Evolutionary conservation across 2,113 vertebrate genomes (phyloP), one percentile per base, ranked within the genome.

Genomic region (Donacobius atricapilla): DNA sequence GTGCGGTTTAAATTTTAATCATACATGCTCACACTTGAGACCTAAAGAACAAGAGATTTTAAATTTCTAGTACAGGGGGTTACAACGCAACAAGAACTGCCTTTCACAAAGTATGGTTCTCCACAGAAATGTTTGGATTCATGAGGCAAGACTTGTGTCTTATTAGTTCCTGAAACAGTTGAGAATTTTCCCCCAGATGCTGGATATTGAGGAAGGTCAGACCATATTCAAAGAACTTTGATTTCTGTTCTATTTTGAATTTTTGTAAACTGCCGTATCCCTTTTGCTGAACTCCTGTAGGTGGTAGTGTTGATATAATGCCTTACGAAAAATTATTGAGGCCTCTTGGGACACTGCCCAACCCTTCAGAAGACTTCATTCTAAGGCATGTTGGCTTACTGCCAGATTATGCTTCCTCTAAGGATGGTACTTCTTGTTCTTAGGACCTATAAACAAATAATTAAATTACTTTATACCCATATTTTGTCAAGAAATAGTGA

Each of bases 271-370:
- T 33, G 19, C 11, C 73, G 9, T 51, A 91, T 88, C 39, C 40
- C 54, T 91, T 89, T 91, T 77, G 13, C 33, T 85, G 73, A 83
- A 86, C 40, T 94, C 93, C 85, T 96, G 90, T 93, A 95, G 95
- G 71, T 95, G 93, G 87, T 90, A 50, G 57, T 85, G 68, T 87
- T 91, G 82, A 39, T 80, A 87, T 65, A 83, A 87, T 5, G 76
- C 10, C 3, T 70, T 61, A 89, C 3, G 7, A 2, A 3, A 65
- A 88, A 70, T 30, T 72, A 66, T 18, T 66, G 33, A 70, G 35
- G 47, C 10, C 22, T 86, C 71, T 7, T 65, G 75, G 63, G 93
- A 77, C 42, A 22, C 28, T 70, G 85, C 31, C 82, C 71, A 82
- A 7, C 42, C 28, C 54, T 50, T 11, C 44, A 60, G 72, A 58